Percentiles rank a stretch among this genome's conserved stretches.
phyloP scores from a whole-genome alignment of 2,797 vertebrate species.

The Neosilurus mollespiculum region DNA sequence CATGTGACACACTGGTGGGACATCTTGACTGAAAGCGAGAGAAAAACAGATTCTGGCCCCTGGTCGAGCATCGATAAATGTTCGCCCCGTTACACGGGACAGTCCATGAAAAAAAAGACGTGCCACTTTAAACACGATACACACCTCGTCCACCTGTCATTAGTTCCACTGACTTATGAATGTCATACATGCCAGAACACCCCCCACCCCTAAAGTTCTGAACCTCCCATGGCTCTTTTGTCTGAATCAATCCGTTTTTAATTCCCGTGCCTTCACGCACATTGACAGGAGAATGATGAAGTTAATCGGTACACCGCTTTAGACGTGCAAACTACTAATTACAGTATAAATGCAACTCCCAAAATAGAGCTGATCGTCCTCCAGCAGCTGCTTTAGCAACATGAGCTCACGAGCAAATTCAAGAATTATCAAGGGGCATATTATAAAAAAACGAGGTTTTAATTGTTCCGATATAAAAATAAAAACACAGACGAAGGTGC shows the following conservation, averaged over 20 bases:
- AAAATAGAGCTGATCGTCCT: conserved; percentile 17
- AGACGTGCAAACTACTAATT: conserved; percentile 23
- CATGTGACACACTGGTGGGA: too few species aligned
- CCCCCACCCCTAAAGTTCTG: neutral
- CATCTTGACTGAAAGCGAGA: too few species aligned
- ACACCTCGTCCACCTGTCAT: neutral
- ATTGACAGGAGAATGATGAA: conserved; percentile 9
- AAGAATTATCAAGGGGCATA: conserved; percentile 3
- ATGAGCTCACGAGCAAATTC: neutral
- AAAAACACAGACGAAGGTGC: neutral
- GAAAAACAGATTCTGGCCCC: too few species aligned
- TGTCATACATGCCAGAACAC: neutral
- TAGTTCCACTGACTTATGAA: neutral
- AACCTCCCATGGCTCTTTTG: neutral
- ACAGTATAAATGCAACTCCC: conserved; percentile 19
- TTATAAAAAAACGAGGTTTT: neutral
- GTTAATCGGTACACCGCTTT: conserved; percentile 8
- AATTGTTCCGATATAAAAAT: conserved; percentile 7
- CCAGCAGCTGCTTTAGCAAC: conserved; percentile 17
- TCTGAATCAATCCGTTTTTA: neutral
- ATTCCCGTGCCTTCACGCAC: neutral
- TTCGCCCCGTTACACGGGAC: too few species aligned
- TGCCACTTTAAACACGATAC: neutral
- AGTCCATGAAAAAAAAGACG: neutral
- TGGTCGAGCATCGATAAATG: too few species aligned